These are phyloP conservation scores for Passerculus sandwichensis DNA, from an alignment of 2,797 vertebrate species.

Conservation along the genomic window DNA sequence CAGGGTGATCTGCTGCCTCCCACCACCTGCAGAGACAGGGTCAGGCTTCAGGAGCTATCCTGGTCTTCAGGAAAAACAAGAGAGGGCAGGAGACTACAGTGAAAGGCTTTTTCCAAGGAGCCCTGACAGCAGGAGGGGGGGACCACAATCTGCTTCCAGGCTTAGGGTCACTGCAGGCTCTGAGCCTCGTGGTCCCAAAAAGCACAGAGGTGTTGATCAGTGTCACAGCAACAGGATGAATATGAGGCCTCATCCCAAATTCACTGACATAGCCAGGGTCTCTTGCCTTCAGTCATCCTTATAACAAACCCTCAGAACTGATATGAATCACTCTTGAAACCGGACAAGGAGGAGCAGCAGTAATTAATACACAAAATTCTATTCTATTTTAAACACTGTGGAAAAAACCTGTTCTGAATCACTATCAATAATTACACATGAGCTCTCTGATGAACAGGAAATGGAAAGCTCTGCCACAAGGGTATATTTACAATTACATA, in stretches of 20 bases:
- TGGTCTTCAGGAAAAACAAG: background rate
- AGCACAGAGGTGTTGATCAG: background rate
- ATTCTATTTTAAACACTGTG: background rate
- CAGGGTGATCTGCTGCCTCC: background rate
- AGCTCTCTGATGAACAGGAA: background rate
- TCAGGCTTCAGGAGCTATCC: background rate
- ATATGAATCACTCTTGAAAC: background rate
- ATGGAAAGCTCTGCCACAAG: background rate
- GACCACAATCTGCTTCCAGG: background rate
- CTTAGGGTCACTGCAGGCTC: background rate
- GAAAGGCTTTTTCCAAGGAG: background rate
- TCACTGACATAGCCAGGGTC: background rate
- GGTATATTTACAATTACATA: background rate
- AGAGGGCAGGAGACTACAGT: background rate
- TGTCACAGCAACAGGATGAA: background rate
- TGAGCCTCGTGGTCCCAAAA: background rate
- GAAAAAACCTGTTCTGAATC: background rate
- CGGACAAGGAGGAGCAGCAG: background rate
- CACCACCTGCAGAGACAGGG: background rate
- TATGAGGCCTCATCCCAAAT: background rate
- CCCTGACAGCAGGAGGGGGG: accelerated
- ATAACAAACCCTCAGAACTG: background rate
- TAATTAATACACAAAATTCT: background rate
- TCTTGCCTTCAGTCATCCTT: background rate
- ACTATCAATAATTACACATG: background rate